These are phyloP conservation scores for Xerus rutilus DNA, from an alignment of 2,797 vertebrate genomes.

Conservation along the genomic window DNA sequence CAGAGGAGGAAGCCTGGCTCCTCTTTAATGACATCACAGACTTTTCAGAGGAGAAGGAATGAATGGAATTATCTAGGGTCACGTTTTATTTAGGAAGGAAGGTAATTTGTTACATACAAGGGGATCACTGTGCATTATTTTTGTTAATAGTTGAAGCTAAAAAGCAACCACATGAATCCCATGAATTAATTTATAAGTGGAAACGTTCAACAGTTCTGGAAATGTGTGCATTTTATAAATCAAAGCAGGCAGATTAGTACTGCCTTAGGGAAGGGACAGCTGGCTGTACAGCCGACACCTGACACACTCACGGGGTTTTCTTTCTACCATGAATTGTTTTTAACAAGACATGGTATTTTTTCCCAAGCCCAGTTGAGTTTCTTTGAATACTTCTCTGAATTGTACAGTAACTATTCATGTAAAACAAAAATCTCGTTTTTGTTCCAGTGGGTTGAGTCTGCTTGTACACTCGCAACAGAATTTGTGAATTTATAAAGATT, in stretches of 20 bases:
- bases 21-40: neutral
- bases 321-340: neutral
- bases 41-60: neutral
- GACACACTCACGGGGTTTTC: neutral
- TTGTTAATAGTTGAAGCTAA: conserved; percentile 64
- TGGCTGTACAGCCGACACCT: neutral
- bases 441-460: conserved; percentile 57
- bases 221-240: neutral
- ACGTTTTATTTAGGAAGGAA: conserved; percentile 61
- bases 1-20: neutral
- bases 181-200: conserved; percentile 84
- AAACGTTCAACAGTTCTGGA: conserved; percentile 61
- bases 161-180: conserved; percentile 56
- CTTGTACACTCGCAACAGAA: conserved; percentile 70
- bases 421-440: conserved; percentile 56
- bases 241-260: neutral
- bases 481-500: conserved; percentile 77
- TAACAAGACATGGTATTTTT: neutral
- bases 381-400: conserved; percentile 19
- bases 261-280: neutral
- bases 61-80: neutral
- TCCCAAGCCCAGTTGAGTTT: conserved; percentile 21
- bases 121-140: conserved; percentile 39
- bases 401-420: conserved; percentile 49
- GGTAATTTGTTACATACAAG: neutral